Evolutionary conservation across 2,797 vertebrate genomes (phyloP).

Genomic region (Coranthus polyacanthus): DNA sequence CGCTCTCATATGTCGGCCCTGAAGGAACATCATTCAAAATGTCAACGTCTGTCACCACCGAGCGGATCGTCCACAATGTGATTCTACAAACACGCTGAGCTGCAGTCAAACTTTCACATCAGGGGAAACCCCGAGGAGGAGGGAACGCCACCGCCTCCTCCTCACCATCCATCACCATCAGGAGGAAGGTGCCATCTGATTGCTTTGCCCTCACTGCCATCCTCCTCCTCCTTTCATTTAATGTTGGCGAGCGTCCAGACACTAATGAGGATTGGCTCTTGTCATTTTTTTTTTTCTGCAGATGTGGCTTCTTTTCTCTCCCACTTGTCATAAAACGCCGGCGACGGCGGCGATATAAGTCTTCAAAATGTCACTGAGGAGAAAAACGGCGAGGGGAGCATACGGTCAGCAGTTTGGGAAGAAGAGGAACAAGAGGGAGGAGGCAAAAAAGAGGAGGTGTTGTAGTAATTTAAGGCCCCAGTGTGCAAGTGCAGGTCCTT

Average conservation of each 20-base stretch:
- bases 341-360: constrained; percentile 31
- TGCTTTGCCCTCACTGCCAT: constrained; percentile 40
- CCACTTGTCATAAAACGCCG: constrained; percentile 36
- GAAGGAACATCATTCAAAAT: constrained; percentile 49
- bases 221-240: constrained; percentile 52
- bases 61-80: constrained; percentile 25
- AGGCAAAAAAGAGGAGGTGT: not conserved
- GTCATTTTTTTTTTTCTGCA: constrained; percentile 48
- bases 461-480: constrained; percentile 55
- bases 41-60: constrained; percentile 49
- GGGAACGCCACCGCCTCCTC: not conserved
- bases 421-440: not conserved
- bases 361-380: constrained; percentile 53
- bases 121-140: constrained; percentile 28
- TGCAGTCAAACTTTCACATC: constrained; percentile 53
- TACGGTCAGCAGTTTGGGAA: constrained; percentile 51
- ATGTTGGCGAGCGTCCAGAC: constrained; percentile 55
- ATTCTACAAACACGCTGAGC: constrained; percentile 44
- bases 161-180: constrained; percentile 62
- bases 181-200: constrained; percentile 52
- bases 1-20: constrained; percentile 41
- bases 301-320: constrained; percentile 33
- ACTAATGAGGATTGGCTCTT: constrained; percentile 62
- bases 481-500: constrained; percentile 52
- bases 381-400: constrained; percentile 36